These are phyloP conservation scores for Dryoscopus gambensis DNA, from an alignment of 2,113 vertebrate species.

Conservation along the genomic window DNA sequence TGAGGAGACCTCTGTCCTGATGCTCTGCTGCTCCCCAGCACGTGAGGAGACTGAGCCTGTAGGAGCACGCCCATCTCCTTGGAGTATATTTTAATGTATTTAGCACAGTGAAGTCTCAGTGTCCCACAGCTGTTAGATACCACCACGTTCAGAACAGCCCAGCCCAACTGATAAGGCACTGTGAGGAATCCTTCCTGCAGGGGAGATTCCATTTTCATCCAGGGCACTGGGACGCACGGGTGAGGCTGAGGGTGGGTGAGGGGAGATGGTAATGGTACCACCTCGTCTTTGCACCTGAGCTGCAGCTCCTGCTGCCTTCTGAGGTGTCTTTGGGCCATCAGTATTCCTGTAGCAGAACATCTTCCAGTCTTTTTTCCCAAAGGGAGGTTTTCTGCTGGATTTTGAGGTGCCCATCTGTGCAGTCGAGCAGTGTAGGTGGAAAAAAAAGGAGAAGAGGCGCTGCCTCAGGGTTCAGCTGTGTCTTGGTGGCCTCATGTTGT, in stretches of 20 bases:
- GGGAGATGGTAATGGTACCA: fast-evolving
- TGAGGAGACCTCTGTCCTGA: not conserved
- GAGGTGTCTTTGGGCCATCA: not conserved
- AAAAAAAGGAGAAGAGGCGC: not conserved
- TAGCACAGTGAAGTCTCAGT: fast-evolving
- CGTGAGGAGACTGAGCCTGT: fast-evolving
- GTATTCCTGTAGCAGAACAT: not conserved
- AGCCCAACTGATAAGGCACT: not conserved
- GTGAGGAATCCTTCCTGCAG: not conserved
- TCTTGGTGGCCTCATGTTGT: not conserved
- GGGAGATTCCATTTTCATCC: not conserved
- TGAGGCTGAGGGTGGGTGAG: not conserved
- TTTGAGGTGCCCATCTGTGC: not conserved
- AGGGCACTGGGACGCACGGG: not conserved
- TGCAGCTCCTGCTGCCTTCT: not conserved
- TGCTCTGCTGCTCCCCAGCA: not conserved
- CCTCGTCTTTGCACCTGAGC: fast-evolving
- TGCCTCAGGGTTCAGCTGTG: not conserved
- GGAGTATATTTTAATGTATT: fast-evolving
- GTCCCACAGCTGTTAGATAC: not conserved
- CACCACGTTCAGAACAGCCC: not conserved
- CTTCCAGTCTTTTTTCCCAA: not conserved
- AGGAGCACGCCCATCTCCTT: not conserved
- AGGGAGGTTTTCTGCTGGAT: not conserved
- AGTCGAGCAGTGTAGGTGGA: fast-evolving